These are phyloP conservation scores for Takifugu ocellatus DNA, from an alignment of 2,797 vertebrate species.

Conservation along the genomic window DNA sequence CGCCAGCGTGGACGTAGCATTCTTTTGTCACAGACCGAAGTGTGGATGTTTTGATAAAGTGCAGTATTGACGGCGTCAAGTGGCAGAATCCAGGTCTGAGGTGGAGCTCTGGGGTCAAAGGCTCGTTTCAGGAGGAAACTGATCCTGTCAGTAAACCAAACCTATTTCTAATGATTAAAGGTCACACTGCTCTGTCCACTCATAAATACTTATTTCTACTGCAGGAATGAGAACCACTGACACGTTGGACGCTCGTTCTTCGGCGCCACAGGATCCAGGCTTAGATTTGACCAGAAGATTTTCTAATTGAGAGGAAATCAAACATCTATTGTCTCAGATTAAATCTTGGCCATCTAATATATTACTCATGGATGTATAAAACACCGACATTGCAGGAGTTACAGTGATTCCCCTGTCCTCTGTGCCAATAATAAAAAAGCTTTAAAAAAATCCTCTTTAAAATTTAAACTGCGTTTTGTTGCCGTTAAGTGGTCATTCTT, in stretches of 20 bases:
- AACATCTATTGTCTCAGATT: neutral
- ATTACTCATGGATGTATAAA: neutral
- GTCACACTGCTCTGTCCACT: neutral
- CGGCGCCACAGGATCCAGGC: slow-evolving; percentile 11
- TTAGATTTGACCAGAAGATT: slow-evolving; percentile 15
- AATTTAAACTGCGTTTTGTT: slow-evolving; percentile 35
- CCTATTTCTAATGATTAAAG: no score
- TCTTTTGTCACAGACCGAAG: neutral
- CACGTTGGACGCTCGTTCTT: neutral
- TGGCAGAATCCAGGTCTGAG: no score
- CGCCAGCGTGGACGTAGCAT: slow-evolving; percentile 7
- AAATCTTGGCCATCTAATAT: neutral
- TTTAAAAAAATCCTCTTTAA: neutral
- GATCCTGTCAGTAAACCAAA: neutral
- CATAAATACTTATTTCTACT: slow-evolving; percentile 9
- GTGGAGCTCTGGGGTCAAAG: no score
- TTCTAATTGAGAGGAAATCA: slow-evolving; percentile 10
- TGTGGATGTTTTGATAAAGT: neutral
- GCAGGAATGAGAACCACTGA: slow-evolving; percentile 18
- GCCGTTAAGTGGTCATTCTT: slow-evolving; percentile 59
- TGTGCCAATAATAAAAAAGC: no score
- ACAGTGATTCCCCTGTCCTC: neutral
- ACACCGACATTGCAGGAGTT: neutral
- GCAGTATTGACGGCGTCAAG: neutral
- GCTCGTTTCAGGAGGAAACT: neutral